Conservation (phyloP, 2,888 invertebrate species). For the Leucoma salicis region DNA sequence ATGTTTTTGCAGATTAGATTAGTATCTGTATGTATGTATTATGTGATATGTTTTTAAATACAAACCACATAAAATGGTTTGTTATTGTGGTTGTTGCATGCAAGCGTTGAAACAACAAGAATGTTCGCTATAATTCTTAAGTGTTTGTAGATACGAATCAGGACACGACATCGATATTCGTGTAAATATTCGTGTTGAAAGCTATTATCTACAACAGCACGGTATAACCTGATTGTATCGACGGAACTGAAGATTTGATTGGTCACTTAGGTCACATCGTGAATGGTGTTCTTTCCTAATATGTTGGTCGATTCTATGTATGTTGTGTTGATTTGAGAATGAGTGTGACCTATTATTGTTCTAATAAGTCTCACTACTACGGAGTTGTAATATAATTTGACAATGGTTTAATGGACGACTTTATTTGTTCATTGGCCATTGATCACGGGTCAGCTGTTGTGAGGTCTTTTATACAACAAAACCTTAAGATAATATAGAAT, state of each 20-base stretch:
- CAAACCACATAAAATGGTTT: background rate
- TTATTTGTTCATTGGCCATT: too few species aligned
- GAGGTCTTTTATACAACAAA: too few species aligned
- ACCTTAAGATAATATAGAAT: too few species aligned
- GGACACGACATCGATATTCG: background rate
- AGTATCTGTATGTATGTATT: background rate
- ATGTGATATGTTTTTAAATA: background rate
- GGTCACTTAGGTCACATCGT: background rate
- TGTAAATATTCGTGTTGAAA: background rate
- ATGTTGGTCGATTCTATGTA: too few species aligned
- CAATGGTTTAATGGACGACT: too few species aligned
- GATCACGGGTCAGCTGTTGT: too few species aligned
- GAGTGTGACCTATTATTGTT: too few species aligned
- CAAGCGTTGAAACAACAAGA: background rate
- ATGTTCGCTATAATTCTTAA: background rate
- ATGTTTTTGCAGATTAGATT: too few species aligned
- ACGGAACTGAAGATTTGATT: background rate
- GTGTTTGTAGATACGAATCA: background rate
- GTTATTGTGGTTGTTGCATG: background rate
- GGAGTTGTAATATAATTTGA: too few species aligned
- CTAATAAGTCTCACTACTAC: too few species aligned
- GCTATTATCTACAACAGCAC: background rate
- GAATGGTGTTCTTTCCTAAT: background rate
- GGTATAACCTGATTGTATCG: background rate
- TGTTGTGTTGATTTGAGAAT: background rate